Conservation (phyloP, 2,888 invertebrate genomes). For the Tineola bisselliella region DNA sequence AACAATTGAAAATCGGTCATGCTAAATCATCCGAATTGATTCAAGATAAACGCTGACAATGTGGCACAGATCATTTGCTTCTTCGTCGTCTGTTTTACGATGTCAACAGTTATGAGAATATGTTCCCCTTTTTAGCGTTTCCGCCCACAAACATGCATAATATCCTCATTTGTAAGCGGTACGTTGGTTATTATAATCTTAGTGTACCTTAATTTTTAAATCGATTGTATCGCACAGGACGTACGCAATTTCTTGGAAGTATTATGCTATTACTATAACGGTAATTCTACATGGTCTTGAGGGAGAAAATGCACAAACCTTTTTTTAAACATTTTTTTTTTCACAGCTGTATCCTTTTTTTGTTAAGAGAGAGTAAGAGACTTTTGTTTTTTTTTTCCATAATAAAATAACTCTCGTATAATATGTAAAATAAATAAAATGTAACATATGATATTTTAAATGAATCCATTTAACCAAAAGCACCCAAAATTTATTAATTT, state of each 20-base stretch:
- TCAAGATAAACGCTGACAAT: neutral
- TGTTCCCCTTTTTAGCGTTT: neutral
- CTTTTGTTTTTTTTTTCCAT: too few species aligned
- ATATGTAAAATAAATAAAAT: too few species aligned
- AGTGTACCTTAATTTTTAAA: neutral
- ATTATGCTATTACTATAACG: neutral
- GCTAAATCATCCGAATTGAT: neutral
- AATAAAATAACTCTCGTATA: too few species aligned
- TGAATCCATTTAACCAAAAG: too few species aligned
- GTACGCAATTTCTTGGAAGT: neutral
- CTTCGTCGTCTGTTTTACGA: neutral
- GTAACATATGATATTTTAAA: too few species aligned
- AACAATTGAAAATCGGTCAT: slow-evolving; percentile 1
- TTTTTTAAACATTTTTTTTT: too few species aligned
- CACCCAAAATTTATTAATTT: too few species aligned
- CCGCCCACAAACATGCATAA: neutral
- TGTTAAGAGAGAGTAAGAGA: too few species aligned
- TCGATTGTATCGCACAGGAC: slow-evolving; percentile 5
- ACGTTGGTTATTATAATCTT: neutral
- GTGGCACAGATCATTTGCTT: neutral
- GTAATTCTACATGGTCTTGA: too few species aligned
- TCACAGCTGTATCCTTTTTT: too few species aligned
- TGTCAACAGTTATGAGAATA: slow-evolving; percentile 1
- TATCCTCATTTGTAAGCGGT: neutral
- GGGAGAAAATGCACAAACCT: too few species aligned